These are phyloP conservation scores for Euplexia lucipara DNA, from an alignment of 2,888 invertebrate species.

Conservation along the genomic window DNA sequence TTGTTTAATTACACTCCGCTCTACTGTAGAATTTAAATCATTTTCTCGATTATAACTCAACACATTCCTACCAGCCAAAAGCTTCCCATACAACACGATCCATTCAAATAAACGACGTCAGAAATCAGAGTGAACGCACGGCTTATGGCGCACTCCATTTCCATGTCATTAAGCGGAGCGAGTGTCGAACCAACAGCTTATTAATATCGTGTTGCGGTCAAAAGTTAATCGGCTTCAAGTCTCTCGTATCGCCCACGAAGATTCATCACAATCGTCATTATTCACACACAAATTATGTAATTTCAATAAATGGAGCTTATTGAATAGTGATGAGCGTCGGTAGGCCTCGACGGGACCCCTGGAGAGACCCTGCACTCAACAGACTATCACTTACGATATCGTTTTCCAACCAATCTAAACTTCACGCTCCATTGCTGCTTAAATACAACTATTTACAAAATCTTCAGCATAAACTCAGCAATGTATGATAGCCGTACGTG, in stretches of 20 bases:
- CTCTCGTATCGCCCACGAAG: conserved; percentile 90
- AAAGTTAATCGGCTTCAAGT: conserved; percentile 91
- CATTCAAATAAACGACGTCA: conserved; percentile 75
- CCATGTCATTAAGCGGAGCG: conserved; percentile 84
- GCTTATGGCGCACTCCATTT: conserved; percentile 78
- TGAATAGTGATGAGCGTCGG: conserved; percentile 91
- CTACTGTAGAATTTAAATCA: no score
- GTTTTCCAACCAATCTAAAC: conserved; percentile 57
- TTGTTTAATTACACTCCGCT: no score
- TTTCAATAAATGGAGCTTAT: conserved; percentile 91
- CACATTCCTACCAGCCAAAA: conserved; percentile 43
- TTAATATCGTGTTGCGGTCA: conserved; percentile 89
- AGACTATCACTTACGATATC: conserved; percentile 62
- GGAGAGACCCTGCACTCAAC: conserved; percentile 72
- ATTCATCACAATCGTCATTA: conserved; percentile 91
- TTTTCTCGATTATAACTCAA: not conserved
- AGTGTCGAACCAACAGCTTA: conserved; percentile 83
- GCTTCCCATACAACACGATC: conserved; percentile 65
- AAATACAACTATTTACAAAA: conserved; percentile 2
- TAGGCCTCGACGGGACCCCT: conserved; percentile 85
- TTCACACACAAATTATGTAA: conserved; percentile 91
- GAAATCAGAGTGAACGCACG: conserved; percentile 71
- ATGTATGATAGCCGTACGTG: conserved; percentile 60
- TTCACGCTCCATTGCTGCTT: conserved; percentile 61
- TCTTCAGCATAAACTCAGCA: conserved; percentile 36